These are phyloP conservation scores for Halictus ligatus DNA, from an alignment of 2,888 invertebrate genomes.

Conservation along the genomic window DNA sequence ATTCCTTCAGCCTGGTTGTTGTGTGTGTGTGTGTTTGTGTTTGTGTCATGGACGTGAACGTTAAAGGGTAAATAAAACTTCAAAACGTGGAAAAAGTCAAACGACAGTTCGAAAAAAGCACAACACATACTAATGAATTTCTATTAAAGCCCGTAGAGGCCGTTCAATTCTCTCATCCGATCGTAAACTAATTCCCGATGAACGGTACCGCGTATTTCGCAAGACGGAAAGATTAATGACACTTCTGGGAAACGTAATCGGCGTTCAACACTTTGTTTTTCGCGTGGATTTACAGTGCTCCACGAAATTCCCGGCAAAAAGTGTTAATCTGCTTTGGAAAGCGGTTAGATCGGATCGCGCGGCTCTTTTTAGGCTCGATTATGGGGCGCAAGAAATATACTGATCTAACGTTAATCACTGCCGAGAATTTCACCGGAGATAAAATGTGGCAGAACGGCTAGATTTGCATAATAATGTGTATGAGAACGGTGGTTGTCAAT, in stretches of 20 bases:
- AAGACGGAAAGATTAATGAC: neutral
- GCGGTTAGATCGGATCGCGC: constrained; percentile 8
- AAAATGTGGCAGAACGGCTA: constrained; percentile 17
- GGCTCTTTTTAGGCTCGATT: neutral
- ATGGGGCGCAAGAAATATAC: neutral
- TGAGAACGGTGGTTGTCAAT: constrained; percentile 29
- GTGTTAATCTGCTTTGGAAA: constrained; percentile 12
- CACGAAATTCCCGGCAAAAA: constrained; percentile 20
- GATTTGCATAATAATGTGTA: constrained; percentile 34
- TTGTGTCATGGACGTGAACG: neutral
- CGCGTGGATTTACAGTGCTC: neutral
- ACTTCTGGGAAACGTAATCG: neutral
- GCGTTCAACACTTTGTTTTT: neutral
- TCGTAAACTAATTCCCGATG: neutral
- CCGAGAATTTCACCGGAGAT: constrained; percentile 37
- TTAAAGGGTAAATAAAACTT: neutral
- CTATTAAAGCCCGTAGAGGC: neutral
- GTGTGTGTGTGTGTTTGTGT: neutral
- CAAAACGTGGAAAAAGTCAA: neutral
- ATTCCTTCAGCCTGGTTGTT: neutral
- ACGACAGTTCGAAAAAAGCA: neutral
- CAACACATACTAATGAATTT: neutral
- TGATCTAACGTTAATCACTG: neutral
- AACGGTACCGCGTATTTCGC: neutral
- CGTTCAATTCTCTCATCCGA: neutral